A percentile compares a stretch with the other conserved stretches of the same genome.
Evolutionary conservation across 2,113 vertebrate species (phyloP).

Genomic region (Microcebus griseorufus): DNA sequence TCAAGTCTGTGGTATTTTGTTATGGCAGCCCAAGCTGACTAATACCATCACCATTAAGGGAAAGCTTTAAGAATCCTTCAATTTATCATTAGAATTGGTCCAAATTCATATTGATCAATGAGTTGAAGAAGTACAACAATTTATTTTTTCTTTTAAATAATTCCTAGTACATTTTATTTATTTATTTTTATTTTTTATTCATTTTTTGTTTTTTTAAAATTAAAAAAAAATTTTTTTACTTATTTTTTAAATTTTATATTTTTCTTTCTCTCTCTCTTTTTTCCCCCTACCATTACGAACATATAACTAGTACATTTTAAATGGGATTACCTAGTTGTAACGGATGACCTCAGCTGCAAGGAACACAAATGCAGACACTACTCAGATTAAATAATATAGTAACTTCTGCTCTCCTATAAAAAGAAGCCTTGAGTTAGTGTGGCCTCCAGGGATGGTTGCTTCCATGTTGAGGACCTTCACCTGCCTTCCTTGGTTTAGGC

Average conservation of each 20-base stretch:
- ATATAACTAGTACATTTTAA: neutral
- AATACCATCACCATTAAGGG: neutral
- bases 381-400: neutral
- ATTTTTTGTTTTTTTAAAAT: too few species aligned
- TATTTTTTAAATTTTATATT: too few species aligned
- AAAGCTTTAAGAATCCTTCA: neutral
- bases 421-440: neutral
- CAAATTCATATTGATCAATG: neutral
- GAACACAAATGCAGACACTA: neutral
- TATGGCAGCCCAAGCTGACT: neutral
- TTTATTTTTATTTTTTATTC: too few species aligned
- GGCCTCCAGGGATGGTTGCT: neutral
- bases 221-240: too few species aligned
- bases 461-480: neutral
- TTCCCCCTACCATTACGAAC: too few species aligned
- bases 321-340: neutral
- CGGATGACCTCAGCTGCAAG: neutral
- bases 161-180: neutral
- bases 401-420: neutral
- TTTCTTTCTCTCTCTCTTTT: too few species aligned
- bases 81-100: neutral
- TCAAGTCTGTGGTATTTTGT: neutral
- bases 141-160: neutral
- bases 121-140: neutral
- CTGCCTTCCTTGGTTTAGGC: neutral